Percentiles rank a stretch among this genome's conserved stretches.
Evolutionary conservation across 2,113 vertebrate species (phyloP).

Genomic region (Carettochelys insculpta): DNA sequence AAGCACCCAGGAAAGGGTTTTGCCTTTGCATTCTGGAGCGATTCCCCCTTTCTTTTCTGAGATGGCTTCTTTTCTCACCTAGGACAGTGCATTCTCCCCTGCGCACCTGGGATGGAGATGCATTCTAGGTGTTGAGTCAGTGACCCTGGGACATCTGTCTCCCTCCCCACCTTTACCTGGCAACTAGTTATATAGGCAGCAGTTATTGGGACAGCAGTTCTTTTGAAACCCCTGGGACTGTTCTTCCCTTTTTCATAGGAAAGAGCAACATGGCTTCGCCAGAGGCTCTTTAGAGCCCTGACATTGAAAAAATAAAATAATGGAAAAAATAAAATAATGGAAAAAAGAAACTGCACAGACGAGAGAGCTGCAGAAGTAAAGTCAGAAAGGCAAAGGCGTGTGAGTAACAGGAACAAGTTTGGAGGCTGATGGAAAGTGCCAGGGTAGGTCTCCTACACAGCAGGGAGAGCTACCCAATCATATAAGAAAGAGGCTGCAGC

Average conservation of each 20-base stretch:
- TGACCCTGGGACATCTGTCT: neutral
- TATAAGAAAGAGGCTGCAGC: neutral
- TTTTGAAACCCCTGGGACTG: neutral
- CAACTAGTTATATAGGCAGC: neutral
- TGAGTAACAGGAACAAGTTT: neutral
- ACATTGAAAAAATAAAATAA: neutral
- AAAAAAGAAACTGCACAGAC: conserved; percentile 22
- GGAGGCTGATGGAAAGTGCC: neutral
- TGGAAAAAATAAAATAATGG: neutral
- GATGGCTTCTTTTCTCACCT: conserved; percentile 28
- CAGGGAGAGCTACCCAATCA: neutral
- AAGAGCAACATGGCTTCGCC: neutral
- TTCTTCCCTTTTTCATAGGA: neutral
- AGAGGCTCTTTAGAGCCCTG: neutral
- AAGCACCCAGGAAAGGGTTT: neutral
- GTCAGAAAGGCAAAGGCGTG: neutral
- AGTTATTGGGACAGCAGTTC: neutral
- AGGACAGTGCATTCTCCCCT: neutral
- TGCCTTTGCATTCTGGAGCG: neutral
- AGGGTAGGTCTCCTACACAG: neutral
- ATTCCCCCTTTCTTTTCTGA: neutral
- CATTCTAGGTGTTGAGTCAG: neutral
- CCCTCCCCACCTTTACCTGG: neutral
- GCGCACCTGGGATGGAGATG: neutral
- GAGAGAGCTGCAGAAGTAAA: neutral